These are phyloP conservation scores for Rhingia rostrata DNA, from an alignment of 2,888 invertebrate species.

Conservation along the genomic window DNA sequence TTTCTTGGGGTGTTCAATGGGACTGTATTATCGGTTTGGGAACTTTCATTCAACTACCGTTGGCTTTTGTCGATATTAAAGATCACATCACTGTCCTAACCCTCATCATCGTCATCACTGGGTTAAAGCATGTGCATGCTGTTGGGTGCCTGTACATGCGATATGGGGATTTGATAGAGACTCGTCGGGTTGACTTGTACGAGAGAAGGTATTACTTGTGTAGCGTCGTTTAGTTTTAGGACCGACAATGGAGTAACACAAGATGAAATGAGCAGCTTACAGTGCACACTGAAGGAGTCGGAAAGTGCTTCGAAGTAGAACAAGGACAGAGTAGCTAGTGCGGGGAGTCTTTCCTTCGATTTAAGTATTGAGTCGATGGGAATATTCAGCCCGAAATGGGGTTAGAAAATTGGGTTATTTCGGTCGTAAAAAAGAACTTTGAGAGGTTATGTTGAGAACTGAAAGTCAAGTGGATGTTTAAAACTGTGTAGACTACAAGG, in stretches of 20 bases:
- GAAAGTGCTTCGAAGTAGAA: not conserved
- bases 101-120: conserved; percentile 20
- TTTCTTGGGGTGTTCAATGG: conserved; percentile 1
- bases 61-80: conserved; percentile 29
- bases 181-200: conserved; percentile 59
- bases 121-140: conserved; percentile 51
- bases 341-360: no score
- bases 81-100: conserved; percentile 24
- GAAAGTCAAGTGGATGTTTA: no score
- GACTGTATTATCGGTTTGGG: conserved; percentile 46
- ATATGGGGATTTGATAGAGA: conserved; percentile 63
- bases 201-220: conserved; percentile 36
- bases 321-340: no score
- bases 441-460: no score
- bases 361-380: no score
- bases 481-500: no score
- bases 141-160: conserved; percentile 18
- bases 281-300: not conserved
- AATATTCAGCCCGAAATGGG: no score
- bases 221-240: conserved; percentile 68
- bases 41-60: conserved; percentile 38
- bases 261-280: conserved; percentile 61
- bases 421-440: no score
- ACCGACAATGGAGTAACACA: conserved; percentile 65
- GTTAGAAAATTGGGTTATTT: no score